Evolutionary conservation across 2,113 vertebrate species (phyloP).

Genomic region (Malurus melanocephalus): DNA sequence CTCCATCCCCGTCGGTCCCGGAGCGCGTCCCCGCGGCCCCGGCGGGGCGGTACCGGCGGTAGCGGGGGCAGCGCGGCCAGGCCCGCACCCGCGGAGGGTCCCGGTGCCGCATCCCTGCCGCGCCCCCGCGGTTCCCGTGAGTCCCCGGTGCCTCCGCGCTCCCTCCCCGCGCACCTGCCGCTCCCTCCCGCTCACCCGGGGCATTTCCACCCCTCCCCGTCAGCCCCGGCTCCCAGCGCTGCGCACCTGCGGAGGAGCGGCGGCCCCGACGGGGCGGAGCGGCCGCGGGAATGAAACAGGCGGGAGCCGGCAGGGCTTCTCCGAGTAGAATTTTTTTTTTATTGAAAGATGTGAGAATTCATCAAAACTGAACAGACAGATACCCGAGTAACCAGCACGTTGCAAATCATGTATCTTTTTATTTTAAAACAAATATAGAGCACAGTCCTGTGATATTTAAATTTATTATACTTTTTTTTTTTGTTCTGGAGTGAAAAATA

Average conservation of each 20-base stretch:
- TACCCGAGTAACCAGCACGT: constrained; percentile 86
- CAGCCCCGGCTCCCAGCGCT: not conserved
- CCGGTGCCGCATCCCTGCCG: too few relatives aligned
- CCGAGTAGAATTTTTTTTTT: constrained; percentile 75
- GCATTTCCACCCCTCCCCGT: not conserved
- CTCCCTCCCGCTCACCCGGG: too few relatives aligned
- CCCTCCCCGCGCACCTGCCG: not conserved
- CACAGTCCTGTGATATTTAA: constrained; percentile 67
- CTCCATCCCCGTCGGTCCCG: too few relatives aligned
- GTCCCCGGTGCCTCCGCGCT: not conserved
- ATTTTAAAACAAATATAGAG: constrained; percentile 75
- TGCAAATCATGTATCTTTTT: constrained; percentile 76
- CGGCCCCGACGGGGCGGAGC: not conserved
- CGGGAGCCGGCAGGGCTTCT: not conserved
- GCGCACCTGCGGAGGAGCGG: not conserved
- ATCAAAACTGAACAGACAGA: constrained; percentile 74
- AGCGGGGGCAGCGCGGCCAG: not conserved
- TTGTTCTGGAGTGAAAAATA: constrained; percentile 85
- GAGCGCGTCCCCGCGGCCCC: not conserved
- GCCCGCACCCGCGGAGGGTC: too few relatives aligned
- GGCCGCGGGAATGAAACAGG: not conserved
- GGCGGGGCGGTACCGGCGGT: not conserved
- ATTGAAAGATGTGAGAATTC: constrained; percentile 91
- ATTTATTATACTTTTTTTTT: constrained; percentile 66
- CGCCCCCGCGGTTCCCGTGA: not conserved